phyloP scores from a whole-genome alignment of 1,140 invertebrate genomes.

The Ceratosolen fusciceps region DNA sequence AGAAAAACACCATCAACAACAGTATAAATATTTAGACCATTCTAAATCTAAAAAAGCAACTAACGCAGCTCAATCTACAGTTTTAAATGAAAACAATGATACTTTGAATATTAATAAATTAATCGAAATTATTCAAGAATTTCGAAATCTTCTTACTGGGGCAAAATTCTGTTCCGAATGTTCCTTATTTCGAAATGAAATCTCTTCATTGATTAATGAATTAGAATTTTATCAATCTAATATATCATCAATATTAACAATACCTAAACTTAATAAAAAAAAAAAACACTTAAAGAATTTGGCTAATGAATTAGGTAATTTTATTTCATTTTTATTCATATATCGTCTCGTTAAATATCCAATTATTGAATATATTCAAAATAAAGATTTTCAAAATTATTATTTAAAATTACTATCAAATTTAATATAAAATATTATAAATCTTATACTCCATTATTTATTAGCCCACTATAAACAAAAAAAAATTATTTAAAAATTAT shows the following conservation, averaged over 20 bases:
- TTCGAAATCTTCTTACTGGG: constrained; percentile 45
- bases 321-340: background rate
- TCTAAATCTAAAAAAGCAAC: constrained; percentile 33
- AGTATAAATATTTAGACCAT: background rate
- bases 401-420: too few relatives aligned
- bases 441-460: constrained; percentile 3
- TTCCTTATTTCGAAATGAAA: constrained; percentile 44
- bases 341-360: too few relatives aligned
- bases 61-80: background rate
- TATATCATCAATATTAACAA: background rate
- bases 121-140: constrained; percentile 53
- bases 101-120: constrained; percentile 36
- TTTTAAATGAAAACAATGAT: constrained; percentile 22
- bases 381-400: too few relatives aligned
- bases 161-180: constrained; percentile 53
- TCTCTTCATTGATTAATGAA: constrained; percentile 50
- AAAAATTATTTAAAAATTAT: too few relatives aligned
- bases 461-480: too few relatives aligned
- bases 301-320: constrained; percentile 51
- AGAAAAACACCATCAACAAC: constrained; percentile 23
- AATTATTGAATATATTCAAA: too few relatives aligned
- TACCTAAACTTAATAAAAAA: constrained; percentile 16
- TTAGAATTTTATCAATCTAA: constrained; percentile 49
- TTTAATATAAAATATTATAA: background rate
- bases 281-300: constrained; percentile 48